Base-by-base conservation (phyloP, 2,888 invertebrate genomes). In the Lamproptera curius region DNA sequence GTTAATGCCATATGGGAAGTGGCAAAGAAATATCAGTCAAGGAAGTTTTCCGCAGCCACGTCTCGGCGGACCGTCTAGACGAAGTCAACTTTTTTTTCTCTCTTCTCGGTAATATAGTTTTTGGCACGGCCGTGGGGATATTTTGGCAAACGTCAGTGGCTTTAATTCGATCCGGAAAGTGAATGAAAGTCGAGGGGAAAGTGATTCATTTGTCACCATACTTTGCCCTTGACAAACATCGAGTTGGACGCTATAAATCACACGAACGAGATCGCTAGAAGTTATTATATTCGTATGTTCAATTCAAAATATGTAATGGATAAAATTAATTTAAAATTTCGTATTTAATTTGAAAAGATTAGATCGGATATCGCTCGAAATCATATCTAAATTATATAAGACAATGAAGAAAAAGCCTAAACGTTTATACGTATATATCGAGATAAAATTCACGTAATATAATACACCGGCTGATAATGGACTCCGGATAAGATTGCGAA, bases 101-200 rank as follows among this genome's bases (percentile, higher is more conserved):
- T 78, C 58, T 82, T 81, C 83, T 76, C 73, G 72, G 83, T 83
- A 84, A 77, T 79, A 81, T 73, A 74, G 67, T 71, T 77, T 81
- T 84, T 85, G 85, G 84, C 85, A 85, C 76, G 67, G 64, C 63
- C 65, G 64, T 73, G 72, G 70, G 75, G 70, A 77, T 73, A 73
- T 75, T 75, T 83, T 86, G 85, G 83, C 86, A 85, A 76, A 69
- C 72, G 69, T 70, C 67, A 66, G 65, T 66, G 68, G 76, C 73
- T 76, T 79, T 76, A 76, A 76, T 78, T 71, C 70, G 67, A 71
- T 72, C 71, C 72, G 73, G 76, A 76, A 77, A 82, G 80, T 85
- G 83, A 86, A 86, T 84, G 85, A 83, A 83, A 80, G 76, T 73
- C 73, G 78, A 70, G 75, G 68, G 55, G 65, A 65, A 58, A 55